Conservation (phyloP, 2,797 vertebrate genomes). For the Malurus leucopterus region DNA sequence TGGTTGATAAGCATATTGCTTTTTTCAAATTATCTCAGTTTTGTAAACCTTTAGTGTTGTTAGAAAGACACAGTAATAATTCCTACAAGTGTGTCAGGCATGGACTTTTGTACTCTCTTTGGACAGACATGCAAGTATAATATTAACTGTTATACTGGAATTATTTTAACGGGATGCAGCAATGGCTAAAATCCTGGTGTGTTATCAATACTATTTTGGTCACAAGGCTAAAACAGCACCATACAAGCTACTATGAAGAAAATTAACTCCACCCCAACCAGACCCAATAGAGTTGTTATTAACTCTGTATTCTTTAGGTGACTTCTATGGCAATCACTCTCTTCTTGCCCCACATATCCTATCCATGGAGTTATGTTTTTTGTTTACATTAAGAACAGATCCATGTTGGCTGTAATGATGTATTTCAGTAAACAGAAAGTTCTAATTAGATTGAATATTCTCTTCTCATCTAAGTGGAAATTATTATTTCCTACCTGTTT, state of each 20-base stretch:
- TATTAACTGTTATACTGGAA: background rate
- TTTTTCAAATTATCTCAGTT: background rate
- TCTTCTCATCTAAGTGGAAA: background rate
- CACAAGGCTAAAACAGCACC: background rate
- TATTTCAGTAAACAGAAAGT: background rate
- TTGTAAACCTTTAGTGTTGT: background rate
- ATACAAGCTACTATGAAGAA: background rate
- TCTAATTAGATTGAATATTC: background rate
- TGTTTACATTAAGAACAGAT: background rate
- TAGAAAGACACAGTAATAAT: background rate
- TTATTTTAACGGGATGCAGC: background rate
- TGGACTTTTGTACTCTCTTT: background rate
- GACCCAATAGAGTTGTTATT: background rate
- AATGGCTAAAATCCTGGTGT: background rate
- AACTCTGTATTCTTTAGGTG: background rate
- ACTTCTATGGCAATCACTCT: background rate
- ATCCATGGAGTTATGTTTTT: background rate
- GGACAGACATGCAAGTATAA: background rate
- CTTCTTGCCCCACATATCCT: background rate
- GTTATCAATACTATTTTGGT: background rate
- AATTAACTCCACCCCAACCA: background rate
- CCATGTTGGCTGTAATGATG: background rate
- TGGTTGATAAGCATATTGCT: background rate
- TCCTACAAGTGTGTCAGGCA: background rate
- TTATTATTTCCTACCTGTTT: background rate